Conservation (phyloP, 2,888 invertebrate species). For the Eucera pruinosa region DNA sequence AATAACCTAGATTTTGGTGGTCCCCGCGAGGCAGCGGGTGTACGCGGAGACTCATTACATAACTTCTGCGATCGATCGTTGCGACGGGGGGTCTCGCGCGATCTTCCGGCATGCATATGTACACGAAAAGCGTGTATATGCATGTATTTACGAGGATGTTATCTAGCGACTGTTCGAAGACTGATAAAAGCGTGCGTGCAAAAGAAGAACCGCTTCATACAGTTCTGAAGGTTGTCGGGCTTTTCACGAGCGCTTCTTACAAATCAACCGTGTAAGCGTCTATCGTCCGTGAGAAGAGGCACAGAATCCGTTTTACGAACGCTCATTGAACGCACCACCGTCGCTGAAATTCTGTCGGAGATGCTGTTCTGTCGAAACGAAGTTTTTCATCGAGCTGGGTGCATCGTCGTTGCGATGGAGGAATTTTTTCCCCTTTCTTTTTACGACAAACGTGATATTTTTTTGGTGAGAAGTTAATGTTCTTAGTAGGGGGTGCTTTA, state of each 20-base stretch:
- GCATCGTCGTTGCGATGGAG: not conserved
- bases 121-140: not conserved
- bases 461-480: not conserved
- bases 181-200: slow-evolving; percentile 61
- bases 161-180: slow-evolving; percentile 48
- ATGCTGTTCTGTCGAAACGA: not conserved
- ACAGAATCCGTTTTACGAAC: slow-evolving; percentile 16
- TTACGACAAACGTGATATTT: not conserved
- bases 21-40: slow-evolving; percentile 58
- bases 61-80: slow-evolving; percentile 69
- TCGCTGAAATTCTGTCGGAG: not conserved
- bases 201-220: slow-evolving; percentile 60
- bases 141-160: slow-evolving; percentile 44
- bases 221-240: slow-evolving; percentile 43
- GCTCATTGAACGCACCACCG: slow-evolving; percentile 2
- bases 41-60: slow-evolving; percentile 69
- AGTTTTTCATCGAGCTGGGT: not conserved
- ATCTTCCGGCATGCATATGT: slow-evolving; percentile 57
- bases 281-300: slow-evolving; percentile 12
- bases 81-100: slow-evolving; percentile 46
- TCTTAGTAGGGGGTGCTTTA: not conserved
- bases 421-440: not conserved
- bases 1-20: slow-evolving; percentile 68
- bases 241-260: slow-evolving; percentile 27
- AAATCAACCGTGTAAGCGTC: slow-evolving; percentile 33